Evolutionary conservation across 2,113 vertebrate genomes (phyloP).

Genomic region (Prunella himalayana): DNA sequence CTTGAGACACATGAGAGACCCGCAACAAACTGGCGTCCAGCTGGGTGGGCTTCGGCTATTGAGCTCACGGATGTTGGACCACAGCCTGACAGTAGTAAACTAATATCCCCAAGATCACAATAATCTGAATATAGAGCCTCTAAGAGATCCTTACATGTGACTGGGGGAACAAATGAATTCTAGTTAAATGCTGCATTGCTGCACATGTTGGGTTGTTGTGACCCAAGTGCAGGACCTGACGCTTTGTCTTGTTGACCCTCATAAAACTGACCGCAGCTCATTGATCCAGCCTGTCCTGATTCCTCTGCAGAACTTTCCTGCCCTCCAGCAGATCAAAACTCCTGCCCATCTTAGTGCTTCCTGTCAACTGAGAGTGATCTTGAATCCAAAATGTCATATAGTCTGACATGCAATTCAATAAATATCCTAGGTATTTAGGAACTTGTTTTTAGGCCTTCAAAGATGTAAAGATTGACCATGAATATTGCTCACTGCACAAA

Average conservation of each 20-base stretch:
- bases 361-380: not conserved
- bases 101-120: not conserved
- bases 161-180: not conserved
- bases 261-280: not conserved
- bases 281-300: not conserved
- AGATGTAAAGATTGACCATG: not conserved
- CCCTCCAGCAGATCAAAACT: not conserved
- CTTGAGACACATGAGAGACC: too few relatives aligned
- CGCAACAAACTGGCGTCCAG: too few relatives aligned
- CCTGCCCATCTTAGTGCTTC: fast-evolving
- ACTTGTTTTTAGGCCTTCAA: not conserved
- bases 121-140: not conserved
- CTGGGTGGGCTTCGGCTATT: too few relatives aligned
- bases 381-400: not conserved
- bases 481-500: not conserved
- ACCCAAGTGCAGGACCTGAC: not conserved
- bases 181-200: not conserved
- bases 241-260: not conserved
- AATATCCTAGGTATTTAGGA: not conserved
- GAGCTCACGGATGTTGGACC: too few relatives aligned
- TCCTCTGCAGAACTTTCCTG: not conserved
- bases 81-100: too few relatives aligned
- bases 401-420: not conserved
- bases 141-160: not conserved
- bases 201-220: not conserved